Percentiles rank a stretch among this genome's conserved stretches.
Evolutionary conservation across 2,113 vertebrate species (phyloP).

Genomic region (Coptodon bakossiorum): DNA sequence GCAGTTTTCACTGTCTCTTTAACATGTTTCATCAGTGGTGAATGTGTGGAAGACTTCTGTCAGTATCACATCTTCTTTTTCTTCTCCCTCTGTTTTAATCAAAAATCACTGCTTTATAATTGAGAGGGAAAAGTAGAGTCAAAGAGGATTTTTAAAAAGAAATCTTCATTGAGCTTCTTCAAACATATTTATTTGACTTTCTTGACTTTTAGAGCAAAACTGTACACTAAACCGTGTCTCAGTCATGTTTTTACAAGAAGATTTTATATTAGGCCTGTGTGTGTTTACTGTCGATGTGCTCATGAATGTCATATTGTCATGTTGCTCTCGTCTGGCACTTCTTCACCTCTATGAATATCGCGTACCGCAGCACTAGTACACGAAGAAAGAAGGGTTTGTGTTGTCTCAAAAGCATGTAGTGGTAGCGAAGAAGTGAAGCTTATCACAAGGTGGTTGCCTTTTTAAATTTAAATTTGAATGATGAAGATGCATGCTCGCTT

Average conservation of each 20-base stretch:
- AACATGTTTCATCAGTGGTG: constrained; percentile 39
- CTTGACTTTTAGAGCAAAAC: constrained; percentile 45
- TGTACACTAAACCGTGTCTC: constrained; percentile 44
- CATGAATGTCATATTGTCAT: constrained; percentile 50
- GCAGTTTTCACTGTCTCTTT: constrained; percentile 39
- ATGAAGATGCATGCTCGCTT: neutral
- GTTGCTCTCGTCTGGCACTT: constrained; percentile 35
- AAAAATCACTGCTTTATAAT: neutral
- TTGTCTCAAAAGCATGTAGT: neutral
- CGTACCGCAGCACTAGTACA: constrained; percentile 28
- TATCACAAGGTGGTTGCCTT: constrained; percentile 20
- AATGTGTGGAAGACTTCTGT: constrained; percentile 28
- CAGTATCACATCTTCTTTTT: neutral
- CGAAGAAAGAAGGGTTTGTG: neutral
- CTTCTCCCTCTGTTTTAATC: neutral
- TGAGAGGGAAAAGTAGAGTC: neutral
- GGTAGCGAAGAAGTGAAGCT: constrained; percentile 16
- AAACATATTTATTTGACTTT: constrained; percentile 47
- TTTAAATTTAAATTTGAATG: constrained; percentile 16
- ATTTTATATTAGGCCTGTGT: constrained; percentile 21
- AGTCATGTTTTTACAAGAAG: constrained; percentile 41
- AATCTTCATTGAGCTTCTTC: constrained; percentile 3
- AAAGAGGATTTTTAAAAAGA: neutral
- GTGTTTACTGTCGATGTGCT: constrained; percentile 54
- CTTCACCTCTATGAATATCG: constrained; percentile 31